phyloP scores from a whole-genome alignment of 2,888 invertebrate species.

The Capitulum mitella region DNA sequence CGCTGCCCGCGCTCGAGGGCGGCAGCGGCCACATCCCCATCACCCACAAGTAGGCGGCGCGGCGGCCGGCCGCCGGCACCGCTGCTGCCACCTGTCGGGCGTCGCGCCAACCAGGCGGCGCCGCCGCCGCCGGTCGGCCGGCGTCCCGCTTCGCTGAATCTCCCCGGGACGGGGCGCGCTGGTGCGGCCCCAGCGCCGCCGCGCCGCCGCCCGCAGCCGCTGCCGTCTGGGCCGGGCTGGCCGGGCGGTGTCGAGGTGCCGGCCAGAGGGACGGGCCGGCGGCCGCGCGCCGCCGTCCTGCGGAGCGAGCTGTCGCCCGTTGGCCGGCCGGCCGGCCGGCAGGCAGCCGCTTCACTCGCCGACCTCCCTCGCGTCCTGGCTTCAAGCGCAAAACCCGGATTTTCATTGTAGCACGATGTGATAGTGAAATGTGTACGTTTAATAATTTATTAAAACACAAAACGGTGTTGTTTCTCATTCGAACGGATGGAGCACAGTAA shows the following conservation, averaged over 20 bases:
- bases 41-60: neutral
- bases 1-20: constrained; percentile 56
- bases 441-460: constrained; percentile 10
- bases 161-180: neutral
- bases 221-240: neutral
- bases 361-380: neutral
- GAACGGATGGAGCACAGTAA: too few relatives aligned
- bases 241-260: neutral
- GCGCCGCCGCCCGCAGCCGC: neutral
- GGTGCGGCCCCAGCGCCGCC: neutral
- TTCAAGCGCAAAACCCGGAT: neutral
- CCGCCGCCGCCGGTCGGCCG: neutral
- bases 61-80: neutral
- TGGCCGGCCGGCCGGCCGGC: too few relatives aligned
- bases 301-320: neutral
- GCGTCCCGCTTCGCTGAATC: neutral
- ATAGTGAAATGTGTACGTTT: constrained; percentile 13
- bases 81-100: neutral
- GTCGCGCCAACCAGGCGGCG: neutral
- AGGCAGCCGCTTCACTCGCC: neutral
- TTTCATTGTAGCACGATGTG: constrained; percentile 15
- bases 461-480: neutral
- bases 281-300: neutral
- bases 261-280: neutral
- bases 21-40: neutral